A percentile compares a stretch with the other conserved stretches of the same genome.
phyloP scores from a whole-genome alignment of 2,113 vertebrate species.

The Sebastes fasciatus region DNA sequence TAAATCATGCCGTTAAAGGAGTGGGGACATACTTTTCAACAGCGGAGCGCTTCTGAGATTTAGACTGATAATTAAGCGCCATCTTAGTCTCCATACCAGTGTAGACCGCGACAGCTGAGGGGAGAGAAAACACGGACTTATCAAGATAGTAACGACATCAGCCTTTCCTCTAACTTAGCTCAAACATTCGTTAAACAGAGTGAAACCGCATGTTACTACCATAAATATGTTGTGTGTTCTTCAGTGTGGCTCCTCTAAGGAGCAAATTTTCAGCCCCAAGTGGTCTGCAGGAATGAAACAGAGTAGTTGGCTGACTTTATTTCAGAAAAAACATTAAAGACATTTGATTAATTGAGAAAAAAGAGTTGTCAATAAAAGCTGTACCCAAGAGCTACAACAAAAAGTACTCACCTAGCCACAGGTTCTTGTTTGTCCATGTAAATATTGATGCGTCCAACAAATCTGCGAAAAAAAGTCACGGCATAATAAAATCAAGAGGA shows the following conservation, averaged over 20 bases:
- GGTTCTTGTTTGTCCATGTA: constrained; percentile 93
- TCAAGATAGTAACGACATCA: neutral
- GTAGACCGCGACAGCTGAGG: constrained; percentile 94
- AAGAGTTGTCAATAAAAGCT: neutral
- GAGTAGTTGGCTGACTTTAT: neutral
- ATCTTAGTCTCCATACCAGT: constrained; percentile 99
- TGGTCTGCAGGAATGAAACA: constrained; percentile 84
- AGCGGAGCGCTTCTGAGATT: constrained; percentile 98
- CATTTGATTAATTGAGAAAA: constrained; percentile 4
- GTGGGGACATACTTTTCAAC: constrained; percentile 93
- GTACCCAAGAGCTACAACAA: neutral
- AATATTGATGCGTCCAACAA: constrained; percentile 97
- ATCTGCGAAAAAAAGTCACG: constrained; percentile 82
- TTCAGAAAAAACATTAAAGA: constrained; percentile 7
- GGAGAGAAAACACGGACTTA: constrained; percentile 45
- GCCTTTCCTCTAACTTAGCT: neutral
- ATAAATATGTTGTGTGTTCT: constrained; percentile 96
- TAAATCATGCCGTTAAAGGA: neutral
- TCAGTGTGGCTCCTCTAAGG: constrained; percentile 96
- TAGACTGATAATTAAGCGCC: constrained; percentile 98
- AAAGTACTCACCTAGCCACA: constrained; percentile 87
- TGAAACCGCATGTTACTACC: constrained; percentile 82
- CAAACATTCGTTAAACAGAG: neutral
- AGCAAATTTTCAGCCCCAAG: constrained; percentile 96
- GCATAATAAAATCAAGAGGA: constrained; percentile 41